phyloP scores from a whole-genome alignment of 2,113 vertebrate genomes.

The Pollachius pollachius region DNA sequence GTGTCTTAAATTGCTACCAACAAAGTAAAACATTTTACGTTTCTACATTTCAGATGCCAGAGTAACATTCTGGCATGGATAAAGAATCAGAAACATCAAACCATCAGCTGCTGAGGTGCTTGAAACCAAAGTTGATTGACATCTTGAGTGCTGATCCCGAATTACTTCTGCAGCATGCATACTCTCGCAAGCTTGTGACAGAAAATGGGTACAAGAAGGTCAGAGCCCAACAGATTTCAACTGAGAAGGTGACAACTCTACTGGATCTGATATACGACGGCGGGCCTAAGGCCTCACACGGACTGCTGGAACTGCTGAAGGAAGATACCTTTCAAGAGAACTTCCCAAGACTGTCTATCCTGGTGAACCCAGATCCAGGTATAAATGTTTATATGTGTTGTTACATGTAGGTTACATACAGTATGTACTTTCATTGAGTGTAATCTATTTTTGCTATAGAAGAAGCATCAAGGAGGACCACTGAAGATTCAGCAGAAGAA shows the following conservation, averaged over 20 bases:
- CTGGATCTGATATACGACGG: conserved; percentile 66
- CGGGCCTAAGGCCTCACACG: conserved; percentile 23
- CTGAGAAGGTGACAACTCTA: conserved; percentile 62
- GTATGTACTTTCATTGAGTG: no score
- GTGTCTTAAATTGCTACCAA: no score
- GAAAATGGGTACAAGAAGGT: conserved; percentile 54
- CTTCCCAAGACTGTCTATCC: conserved; percentile 59
- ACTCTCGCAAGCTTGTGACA: conserved; percentile 58
- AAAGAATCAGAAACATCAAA: conserved; percentile 19
- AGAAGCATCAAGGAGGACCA: no score
- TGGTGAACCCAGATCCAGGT: conserved; percentile 52
- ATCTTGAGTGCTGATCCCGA: conserved; percentile 65
- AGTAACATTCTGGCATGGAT: conserved; percentile 42
- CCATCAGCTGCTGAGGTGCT: conserved; percentile 45
- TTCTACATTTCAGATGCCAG: neutral
- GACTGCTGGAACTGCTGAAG: conserved; percentile 57
- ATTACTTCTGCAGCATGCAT: conserved; percentile 66
- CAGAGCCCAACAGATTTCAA: conserved; percentile 43
- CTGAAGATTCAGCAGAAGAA: no score
- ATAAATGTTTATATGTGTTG: neutral
- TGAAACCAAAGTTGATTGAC: conserved; percentile 57
- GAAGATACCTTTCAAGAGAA: conserved; percentile 47
- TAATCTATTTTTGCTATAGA: no score
- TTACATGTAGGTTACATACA: no score
- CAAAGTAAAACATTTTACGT: no score